Conservation (phyloP, 2,888 invertebrate genomes). For the Patella pellucida region DNA sequence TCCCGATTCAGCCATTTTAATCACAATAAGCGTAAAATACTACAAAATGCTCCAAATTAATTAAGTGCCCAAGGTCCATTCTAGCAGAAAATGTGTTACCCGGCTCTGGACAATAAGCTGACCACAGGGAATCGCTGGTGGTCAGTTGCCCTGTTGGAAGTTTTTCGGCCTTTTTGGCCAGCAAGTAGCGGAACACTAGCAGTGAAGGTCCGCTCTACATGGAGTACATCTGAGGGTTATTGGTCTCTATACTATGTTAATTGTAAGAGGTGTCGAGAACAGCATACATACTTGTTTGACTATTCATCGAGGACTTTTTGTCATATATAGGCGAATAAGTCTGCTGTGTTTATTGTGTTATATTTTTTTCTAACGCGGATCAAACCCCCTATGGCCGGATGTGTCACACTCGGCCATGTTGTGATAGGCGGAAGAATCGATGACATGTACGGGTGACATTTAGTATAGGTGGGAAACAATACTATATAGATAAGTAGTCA, state of each 20-base stretch:
- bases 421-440: constrained; percentile 25
- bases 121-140: constrained; percentile 20
- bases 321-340: no score
- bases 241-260: no score
- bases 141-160: constrained; percentile 24
- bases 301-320: no score
- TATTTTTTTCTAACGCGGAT: no score
- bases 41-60: constrained; percentile 28
- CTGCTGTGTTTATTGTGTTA: no score
- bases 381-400: constrained; percentile 24
- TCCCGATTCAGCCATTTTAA: constrained; percentile 17
- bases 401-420: constrained; percentile 28
- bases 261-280: no score
- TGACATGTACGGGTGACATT: constrained; percentile 21
- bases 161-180: constrained; percentile 14
- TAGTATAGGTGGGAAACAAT: constrained; percentile 20
- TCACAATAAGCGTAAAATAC: constrained; percentile 25
- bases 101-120: constrained; percentile 14
- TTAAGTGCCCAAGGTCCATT: constrained; percentile 23
- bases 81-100: constrained; percentile 25
- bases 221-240: no score
- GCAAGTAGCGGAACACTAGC: constrained; percentile 14
- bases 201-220: background rate
- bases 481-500: constrained; percentile 6
- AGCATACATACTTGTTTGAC: no score